Evolutionary conservation across 2,113 vertebrate genomes (phyloP).

Genomic region (Synchiropus splendidus): DNA sequence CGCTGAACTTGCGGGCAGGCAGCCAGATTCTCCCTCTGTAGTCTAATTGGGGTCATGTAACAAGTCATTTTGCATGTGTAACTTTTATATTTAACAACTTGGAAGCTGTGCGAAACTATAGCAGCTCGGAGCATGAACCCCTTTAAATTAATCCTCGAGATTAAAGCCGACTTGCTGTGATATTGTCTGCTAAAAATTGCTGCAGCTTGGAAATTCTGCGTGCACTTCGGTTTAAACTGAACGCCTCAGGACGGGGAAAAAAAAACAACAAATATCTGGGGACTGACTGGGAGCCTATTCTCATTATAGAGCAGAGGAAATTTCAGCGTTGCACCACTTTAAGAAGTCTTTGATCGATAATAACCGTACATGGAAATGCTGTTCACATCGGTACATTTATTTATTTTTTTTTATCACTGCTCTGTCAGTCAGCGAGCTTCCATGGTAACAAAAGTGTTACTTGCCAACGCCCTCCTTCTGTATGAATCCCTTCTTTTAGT

Average conservation of each 20-base stretch:
- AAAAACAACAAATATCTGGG: too few species aligned
- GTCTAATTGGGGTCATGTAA: constrained; percentile 60
- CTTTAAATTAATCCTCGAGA: constrained; percentile 39
- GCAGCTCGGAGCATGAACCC: constrained; percentile 26
- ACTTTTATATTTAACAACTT: constrained; percentile 22
- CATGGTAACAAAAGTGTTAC: too few species aligned
- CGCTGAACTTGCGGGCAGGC: constrained; percentile 4
- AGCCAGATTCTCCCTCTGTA: constrained; percentile 40
- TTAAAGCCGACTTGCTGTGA: constrained; percentile 16
- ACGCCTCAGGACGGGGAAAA: not conserved
- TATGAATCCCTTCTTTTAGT: constrained; percentile 6
- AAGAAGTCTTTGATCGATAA: too few species aligned
- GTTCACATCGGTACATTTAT: too few species aligned
- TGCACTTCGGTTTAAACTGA: not conserved
- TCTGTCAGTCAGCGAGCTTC: too few species aligned
- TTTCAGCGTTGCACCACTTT: too few species aligned
- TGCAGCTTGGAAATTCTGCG: not conserved
- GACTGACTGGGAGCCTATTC: too few species aligned
- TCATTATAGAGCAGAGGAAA: too few species aligned
- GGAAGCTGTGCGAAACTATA: constrained; percentile 40
- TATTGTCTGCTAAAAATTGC: constrained; percentile 1
- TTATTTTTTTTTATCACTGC: too few species aligned
- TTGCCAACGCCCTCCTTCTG: too few species aligned
- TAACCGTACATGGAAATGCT: too few species aligned
- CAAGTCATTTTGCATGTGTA: constrained; percentile 45